phyloP scores from a whole-genome alignment of 2,888 invertebrate genomes.

The Campoletis raptor region DNA sequence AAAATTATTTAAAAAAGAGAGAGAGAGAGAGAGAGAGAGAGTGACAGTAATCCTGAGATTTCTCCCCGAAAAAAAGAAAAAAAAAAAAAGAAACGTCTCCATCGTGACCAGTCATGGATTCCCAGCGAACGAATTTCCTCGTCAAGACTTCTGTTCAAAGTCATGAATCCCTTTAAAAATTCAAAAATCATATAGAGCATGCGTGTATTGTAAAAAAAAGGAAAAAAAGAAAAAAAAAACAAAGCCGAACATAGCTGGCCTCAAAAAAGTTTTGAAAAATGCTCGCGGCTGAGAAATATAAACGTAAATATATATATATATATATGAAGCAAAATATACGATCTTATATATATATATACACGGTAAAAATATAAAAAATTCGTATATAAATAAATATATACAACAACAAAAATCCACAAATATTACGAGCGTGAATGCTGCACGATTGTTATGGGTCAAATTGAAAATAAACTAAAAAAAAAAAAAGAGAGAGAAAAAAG shows the following conservation, averaged over 20 bases:
- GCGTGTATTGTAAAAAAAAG: constrained; percentile 62
- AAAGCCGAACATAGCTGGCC: constrained; percentile 45
- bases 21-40: constrained; percentile 12
- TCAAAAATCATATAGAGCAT: constrained; percentile 9
- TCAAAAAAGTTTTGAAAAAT: constrained; percentile 59
- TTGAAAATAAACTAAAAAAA: constrained; percentile 57
- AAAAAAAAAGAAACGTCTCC: constrained; percentile 16
- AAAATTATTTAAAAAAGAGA: not conserved
- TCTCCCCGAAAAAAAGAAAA: no score
- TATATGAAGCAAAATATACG: constrained; percentile 49
- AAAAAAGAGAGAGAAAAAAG: constrained; percentile 29
- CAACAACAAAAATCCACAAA: constrained; percentile 52
- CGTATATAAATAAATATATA: constrained; percentile 60
- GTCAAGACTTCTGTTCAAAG: constrained; percentile 8
- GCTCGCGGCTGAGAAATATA: constrained; percentile 62
- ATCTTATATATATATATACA: constrained; percentile 47
- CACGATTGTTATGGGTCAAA: constrained; percentile 66
- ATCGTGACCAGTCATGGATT: constrained; percentile 59
- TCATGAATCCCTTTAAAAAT: constrained; percentile 24
- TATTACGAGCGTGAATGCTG: constrained; percentile 67
- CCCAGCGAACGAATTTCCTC: constrained; percentile 25
- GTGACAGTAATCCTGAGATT: no score
- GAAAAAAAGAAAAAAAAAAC: not conserved
- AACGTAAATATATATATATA: constrained; percentile 51
- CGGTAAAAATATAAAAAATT: constrained; percentile 55